Percentiles rank a stretch among this genome's conserved stretches.
phyloP scores from a whole-genome alignment of 2,888 invertebrate species.

The Athetis lepigone region DNA sequence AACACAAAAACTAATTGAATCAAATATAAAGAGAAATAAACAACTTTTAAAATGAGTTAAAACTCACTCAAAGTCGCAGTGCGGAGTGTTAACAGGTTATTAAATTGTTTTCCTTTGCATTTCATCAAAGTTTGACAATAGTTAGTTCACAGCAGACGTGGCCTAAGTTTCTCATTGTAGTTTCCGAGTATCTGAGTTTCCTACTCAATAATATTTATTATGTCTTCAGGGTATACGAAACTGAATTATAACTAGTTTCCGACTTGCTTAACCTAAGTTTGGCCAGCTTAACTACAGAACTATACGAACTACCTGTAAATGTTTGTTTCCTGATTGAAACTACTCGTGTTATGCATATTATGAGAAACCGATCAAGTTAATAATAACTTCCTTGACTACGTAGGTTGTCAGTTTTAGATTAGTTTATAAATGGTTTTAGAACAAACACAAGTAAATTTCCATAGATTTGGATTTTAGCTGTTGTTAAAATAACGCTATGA shows the following conservation, averaged over 20 bases:
- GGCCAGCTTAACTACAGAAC: background rate
- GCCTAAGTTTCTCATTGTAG: conserved; percentile 33
- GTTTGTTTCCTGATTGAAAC: conserved; percentile 14
- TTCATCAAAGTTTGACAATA: conserved; percentile 30
- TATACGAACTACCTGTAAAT: background rate
- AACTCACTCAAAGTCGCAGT: conserved; percentile 8
- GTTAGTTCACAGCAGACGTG: conserved; percentile 9
- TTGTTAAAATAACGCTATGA: too few species aligned
- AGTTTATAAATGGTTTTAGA: too few species aligned
- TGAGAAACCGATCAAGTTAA: background rate
- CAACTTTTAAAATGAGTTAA: conserved; percentile 19
- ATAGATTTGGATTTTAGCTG: too few species aligned
- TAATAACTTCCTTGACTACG: background rate
- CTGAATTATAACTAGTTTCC: conserved; percentile 24
- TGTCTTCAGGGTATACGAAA: conserved; percentile 11
- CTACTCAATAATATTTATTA: conserved; percentile 35
- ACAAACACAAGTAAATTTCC: too few species aligned
- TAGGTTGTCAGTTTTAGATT: too few species aligned
- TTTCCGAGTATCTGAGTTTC: conserved; percentile 11
- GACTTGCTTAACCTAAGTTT: conserved; percentile 29
- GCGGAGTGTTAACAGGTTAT: conserved; percentile 29
- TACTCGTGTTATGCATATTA: conserved; percentile 1
- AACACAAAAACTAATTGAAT: background rate
- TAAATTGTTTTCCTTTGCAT: conserved; percentile 30
- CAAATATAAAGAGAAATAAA: background rate